phyloP scores from a whole-genome alignment of 2,113 vertebrate species.

The Egretta garzetta region DNA sequence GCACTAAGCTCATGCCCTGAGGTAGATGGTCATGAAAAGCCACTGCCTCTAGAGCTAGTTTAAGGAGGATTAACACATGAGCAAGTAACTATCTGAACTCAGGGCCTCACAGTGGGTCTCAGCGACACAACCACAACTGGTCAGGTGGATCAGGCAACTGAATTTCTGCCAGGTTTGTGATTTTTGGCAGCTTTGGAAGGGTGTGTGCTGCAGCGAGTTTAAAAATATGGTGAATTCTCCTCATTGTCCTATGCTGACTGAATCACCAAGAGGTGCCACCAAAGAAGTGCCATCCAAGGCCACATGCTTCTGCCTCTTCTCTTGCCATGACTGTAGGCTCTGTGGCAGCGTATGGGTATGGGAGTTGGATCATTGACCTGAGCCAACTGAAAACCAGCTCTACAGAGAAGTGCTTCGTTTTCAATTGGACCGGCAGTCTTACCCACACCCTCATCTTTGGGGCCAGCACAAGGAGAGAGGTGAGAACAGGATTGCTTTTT shows the following conservation, averaged over 20 bases:
- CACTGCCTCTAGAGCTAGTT: neutral
- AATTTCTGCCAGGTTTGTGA: neutral
- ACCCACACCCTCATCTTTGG: neutral
- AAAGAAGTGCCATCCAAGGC: neutral
- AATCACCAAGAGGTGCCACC: neutral
- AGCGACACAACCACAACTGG: neutral
- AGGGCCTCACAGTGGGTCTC: neutral
- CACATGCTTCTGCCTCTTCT: neutral
- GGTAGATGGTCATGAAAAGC: neutral
- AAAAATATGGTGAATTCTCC: neutral
- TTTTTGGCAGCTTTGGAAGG: neutral
- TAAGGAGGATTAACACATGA: neutral
- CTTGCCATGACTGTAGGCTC: neutral
- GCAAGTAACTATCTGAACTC: neutral
- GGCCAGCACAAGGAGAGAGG: neutral
- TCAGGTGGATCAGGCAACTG: neutral
- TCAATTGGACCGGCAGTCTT: neutral
- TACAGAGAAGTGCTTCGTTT: neutral
- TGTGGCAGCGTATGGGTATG: neutral
- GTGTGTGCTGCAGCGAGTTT: neutral
- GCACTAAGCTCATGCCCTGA: neutral
- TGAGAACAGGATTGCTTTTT: neutral
- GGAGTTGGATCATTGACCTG: neutral
- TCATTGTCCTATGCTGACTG: neutral
- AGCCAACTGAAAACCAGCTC: neutral